Conservation (phyloP, 2,113 vertebrate species). For the Pterocles gutturalis region DNA sequence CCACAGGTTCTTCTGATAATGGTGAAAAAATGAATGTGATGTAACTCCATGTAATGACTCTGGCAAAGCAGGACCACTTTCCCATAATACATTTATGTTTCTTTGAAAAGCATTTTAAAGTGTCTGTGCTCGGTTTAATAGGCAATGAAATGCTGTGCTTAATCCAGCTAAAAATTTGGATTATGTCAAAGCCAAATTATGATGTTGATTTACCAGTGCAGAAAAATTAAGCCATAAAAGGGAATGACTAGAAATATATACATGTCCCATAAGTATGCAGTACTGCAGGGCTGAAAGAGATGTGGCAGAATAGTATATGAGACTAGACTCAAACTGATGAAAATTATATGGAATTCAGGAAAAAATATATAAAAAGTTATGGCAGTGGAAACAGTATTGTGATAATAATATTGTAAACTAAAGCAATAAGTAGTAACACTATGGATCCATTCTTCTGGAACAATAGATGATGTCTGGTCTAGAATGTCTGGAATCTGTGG, state of each 20-base stretch:
- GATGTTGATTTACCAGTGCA: neutral
- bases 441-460: neutral
- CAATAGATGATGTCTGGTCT: neutral
- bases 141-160: neutral
- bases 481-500: neutral
- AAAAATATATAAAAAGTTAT: neutral
- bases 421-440: neutral
- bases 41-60: neutral
- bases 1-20: neutral
- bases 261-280: neutral
- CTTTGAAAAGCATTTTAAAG: neutral
- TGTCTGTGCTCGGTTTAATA: neutral
- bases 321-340: neutral
- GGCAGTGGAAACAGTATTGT: neutral
- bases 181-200: neutral
- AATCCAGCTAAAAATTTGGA: neutral
- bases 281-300: neutral
- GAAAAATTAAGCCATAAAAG: neutral
- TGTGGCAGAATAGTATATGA: neutral
- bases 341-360: neutral
- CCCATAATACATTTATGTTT: neutral
- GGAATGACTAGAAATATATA: neutral
- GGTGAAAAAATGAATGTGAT: neutral
- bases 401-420: neutral
- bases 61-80: neutral